Evolutionary conservation across 2,797 vertebrate species (phyloP), one percentile per base, ranked within the genome.

Genomic region (Halcyon badia): DNA sequence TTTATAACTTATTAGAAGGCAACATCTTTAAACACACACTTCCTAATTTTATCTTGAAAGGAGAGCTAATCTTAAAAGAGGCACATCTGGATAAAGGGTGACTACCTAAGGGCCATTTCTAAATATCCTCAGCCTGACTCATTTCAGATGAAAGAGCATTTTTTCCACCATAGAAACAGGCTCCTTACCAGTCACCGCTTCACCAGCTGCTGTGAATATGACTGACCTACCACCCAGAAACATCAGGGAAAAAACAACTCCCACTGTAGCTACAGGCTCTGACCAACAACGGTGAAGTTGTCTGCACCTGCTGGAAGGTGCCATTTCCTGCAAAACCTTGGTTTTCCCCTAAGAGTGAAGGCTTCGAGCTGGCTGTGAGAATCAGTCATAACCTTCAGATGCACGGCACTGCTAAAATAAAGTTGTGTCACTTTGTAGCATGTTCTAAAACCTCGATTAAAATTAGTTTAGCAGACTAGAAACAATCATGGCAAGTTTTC

Each of bases 401-500:
- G 4, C 33, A 57, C 5, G 11, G 62, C 77, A 90, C 3, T 80
- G 61, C 69, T 87, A 87, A 94, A 95, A 75, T 49, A 82, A 87
- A 80, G 41, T 24, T 76, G 30, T 77, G 41, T 60, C 70, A 76
- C 76, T 87, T 75, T 75, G 68, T 73, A 85, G 73, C 7, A 4
- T 5, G 11, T 56, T 82, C 65, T 44, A 91, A 86, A 94, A 88
- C 76, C 14, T 81, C 91, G 81, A 35, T 25, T 60, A n/a, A 65
- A n/a, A 87, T 62, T 87, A 77, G 81, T 33, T 57, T 62, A 81
- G 65, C 54, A 28, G 30, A 72, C 66, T 60, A 90, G 92, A 86
- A 88, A 89, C 33, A 84, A 88, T 57, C 83, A 94, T 82, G 73
- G 75, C 52, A 83, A 80, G n/a, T 69, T 90, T 90, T 44, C 83